Evolutionary conservation across 2,113 vertebrate genomes (phyloP).

Genomic region (Abramis brama): DNA sequence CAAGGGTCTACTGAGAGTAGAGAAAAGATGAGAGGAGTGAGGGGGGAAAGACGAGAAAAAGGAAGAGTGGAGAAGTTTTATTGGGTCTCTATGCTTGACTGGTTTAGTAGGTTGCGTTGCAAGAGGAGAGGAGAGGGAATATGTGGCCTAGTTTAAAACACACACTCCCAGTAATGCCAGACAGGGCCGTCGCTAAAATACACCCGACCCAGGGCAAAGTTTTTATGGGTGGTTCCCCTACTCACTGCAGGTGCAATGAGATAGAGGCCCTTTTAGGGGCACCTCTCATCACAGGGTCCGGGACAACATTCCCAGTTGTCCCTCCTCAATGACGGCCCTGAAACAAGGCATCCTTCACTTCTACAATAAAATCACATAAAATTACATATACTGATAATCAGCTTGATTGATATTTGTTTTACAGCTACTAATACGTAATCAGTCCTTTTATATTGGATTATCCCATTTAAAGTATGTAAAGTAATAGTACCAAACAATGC

Average conservation of each 20-base stretch:
- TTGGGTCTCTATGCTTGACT: constrained; percentile 44
- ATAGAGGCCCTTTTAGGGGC: background rate
- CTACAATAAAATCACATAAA: background rate
- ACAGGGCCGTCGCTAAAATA: background rate
- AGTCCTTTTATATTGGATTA: background rate
- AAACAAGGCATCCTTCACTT: background rate
- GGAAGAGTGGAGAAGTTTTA: constrained; percentile 29
- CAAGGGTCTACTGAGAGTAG: constrained; percentile 43
- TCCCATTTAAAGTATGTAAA: background rate
- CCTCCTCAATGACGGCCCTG: background rate
- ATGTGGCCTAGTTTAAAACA: constrained; percentile 53
- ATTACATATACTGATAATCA: background rate
- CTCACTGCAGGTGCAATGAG: constrained; percentile 5
- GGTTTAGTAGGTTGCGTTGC: constrained; percentile 53
- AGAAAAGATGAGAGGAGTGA: constrained; percentile 3
- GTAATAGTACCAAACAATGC: background rate
- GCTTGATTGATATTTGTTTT: background rate
- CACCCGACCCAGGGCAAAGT: background rate
- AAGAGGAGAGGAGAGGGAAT: constrained; percentile 51
- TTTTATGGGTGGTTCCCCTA: background rate
- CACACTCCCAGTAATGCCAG: constrained; percentile 12
- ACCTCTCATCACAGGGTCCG: background rate
- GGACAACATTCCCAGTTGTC: background rate
- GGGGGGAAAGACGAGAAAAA: constrained; percentile 9
- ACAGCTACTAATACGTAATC: background rate